Conservation (phyloP, 2,797 vertebrate species). For the Eospalax fontanierii region DNA sequence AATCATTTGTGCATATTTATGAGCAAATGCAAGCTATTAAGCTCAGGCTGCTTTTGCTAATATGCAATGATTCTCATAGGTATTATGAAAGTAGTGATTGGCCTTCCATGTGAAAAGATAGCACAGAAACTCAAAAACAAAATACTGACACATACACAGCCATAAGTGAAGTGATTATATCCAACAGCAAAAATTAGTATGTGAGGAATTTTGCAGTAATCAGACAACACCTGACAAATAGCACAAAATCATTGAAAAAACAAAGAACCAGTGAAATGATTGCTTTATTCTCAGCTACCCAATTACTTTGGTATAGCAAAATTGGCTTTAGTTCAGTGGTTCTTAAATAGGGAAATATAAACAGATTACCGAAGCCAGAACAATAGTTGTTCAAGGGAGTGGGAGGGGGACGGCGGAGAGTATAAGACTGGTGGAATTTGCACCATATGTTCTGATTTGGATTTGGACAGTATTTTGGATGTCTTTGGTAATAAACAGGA, state of each 20-base stretch:
- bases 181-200: neutral
- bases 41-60: neutral
- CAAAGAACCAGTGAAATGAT: conserved; percentile 19
- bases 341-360: conserved; percentile 62
- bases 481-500: conserved; percentile 81
- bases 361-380: conserved; percentile 59
- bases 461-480: conserved; percentile 76
- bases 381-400: neutral
- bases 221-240: neutral
- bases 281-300: conserved; percentile 4
- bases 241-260: neutral
- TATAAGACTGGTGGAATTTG: conserved; percentile 51
- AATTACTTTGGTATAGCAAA: conserved; percentile 51
- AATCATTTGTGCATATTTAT: neutral
- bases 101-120: neutral
- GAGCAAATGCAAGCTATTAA: neutral
- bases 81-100: neutral
- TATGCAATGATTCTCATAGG: neutral
- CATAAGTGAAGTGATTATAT: conserved; percentile 2
- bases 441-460: conserved; percentile 76
- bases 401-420: neutral
- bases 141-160: neutral
- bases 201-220: neutral
- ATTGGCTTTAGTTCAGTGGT: conserved; percentile 22
- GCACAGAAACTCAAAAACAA: neutral